Percentiles rank a stretch among this genome's conserved stretches.
Evolutionary conservation across 92 coral and sea anemone genomes (phyloP).

Genomic region (Paragorgia papillata): DNA sequence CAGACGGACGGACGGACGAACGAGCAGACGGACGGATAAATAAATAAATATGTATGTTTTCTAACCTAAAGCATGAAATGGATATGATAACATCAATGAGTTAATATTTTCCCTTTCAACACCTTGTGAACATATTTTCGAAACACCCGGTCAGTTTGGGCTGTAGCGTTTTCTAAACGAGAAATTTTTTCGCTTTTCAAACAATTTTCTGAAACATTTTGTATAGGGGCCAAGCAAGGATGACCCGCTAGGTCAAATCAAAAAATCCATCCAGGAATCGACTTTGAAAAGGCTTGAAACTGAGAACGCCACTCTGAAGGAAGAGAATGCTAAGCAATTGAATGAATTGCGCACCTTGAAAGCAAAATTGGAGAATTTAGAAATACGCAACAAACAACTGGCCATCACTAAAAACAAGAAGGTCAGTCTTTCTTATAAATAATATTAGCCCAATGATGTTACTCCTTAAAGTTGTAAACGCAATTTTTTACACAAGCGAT

Average conservation of each 20-base stretch:
- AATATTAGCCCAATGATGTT: conserved; percentile 28
- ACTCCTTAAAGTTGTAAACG: background rate
- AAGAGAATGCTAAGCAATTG: conserved; percentile 7
- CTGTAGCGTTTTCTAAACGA: background rate
- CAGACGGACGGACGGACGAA: too few relatives aligned
- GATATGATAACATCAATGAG: conserved; percentile 17
- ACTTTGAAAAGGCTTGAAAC: conserved; percentile 14
- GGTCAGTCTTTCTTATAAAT: conserved; percentile 3
- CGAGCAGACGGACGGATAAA: background rate
- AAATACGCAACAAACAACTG: conserved; percentile 40
- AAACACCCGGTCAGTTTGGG: too few relatives aligned
- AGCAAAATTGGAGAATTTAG: conserved; percentile 36
- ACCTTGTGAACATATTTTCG: background rate
- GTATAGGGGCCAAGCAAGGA: conserved; percentile 15
- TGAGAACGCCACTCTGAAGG: conserved; percentile 17
- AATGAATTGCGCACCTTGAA: conserved; percentile 11
- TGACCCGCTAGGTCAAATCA: conserved; percentile 12
- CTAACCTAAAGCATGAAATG: background rate
- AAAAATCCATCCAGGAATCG: conserved; percentile 25
- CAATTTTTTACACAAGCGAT: too few relatives aligned
- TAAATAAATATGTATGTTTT: too few relatives aligned
- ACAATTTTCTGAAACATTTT: background rate
- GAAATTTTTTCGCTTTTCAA: background rate
- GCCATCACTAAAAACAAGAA: conserved; percentile 12
- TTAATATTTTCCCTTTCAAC: background rate